These are phyloP conservation scores for Anoura caudifer DNA, from an alignment of 2,113 vertebrate species.

Conservation along the genomic window DNA sequence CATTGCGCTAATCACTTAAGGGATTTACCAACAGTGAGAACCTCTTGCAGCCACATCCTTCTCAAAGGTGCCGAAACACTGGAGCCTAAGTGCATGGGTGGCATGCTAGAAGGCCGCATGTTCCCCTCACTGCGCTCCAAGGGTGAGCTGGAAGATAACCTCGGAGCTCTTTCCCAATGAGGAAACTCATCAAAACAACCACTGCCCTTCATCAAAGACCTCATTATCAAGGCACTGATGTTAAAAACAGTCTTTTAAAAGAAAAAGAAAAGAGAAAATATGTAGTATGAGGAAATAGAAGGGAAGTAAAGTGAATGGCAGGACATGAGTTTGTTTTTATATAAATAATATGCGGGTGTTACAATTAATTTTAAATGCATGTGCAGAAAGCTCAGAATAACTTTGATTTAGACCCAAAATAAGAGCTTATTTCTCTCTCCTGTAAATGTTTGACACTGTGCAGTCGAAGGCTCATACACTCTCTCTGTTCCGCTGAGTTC, in stretches of 20 bases:
- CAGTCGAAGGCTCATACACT: rapidly evolving
- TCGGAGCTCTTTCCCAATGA: background rate
- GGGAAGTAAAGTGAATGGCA: background rate
- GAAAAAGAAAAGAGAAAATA: background rate
- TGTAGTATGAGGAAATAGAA: background rate
- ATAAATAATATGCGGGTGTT: background rate
- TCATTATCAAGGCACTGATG: background rate
- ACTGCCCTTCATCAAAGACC: background rate
- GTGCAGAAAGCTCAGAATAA: background rate
- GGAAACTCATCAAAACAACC: background rate
- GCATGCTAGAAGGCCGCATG: background rate
- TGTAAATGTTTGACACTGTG: background rate
- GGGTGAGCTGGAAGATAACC: background rate
- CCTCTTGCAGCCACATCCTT: background rate
- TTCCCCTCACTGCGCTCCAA: background rate
- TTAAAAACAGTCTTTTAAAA: conserved; percentile 44
- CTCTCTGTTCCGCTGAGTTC: background rate
- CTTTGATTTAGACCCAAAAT: background rate
- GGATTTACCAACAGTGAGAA: conserved; percentile 20
- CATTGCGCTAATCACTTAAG: background rate
- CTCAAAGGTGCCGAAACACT: background rate
- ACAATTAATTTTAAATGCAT: background rate
- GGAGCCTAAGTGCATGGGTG: background rate
- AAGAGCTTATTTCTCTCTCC: background rate
- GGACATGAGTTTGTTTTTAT: background rate